Evolutionary conservation across 2,888 invertebrate species (phyloP), one percentile per base, ranked within the genome.

Genomic region (Eurois occulta): DNA sequence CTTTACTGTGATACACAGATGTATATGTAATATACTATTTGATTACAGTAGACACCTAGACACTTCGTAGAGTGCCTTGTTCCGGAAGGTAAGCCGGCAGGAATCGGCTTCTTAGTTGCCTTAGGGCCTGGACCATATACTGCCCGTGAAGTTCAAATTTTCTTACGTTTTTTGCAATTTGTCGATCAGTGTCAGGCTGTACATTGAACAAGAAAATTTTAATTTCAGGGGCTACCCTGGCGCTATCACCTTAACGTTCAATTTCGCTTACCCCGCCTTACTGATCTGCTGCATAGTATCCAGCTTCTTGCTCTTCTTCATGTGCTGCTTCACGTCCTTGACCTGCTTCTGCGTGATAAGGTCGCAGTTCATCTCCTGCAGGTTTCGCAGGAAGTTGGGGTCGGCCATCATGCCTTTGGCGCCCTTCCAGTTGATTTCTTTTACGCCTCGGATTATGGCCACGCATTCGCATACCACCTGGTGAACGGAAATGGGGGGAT

Each of bases 321-420:
- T 97, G 91, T 98, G 98, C 0, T 97, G 95, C 82, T 97, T 98
- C 16, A 98, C 98, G 1, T 97, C 97, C 86, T 97, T 97, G 24
- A 98, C 97, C 92, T 98, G 98, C 21, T 96, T 97, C 85, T 97
- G 97, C 0, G 98, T 98, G 80, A 98, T 97, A 8, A 97, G 97
- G 90, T 98, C 98, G 89, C 98, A 98, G 92, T 99, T 98, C 98
- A 99, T 98, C 93, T 99, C 98, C 94, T 98, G 98, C 55, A 99
- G 96, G 73, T 97, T 97, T 72, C 97, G 97, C 58, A 99, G 94
- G 94, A 99, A 99, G 93, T 97, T 98, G 0, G 98, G 98, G 91
- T 99, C 99, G 0, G 98, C 98, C 99, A 99, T 99, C 98, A 99
- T 98, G 3, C 97, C 98, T 94, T 98, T 99, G 0, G 99, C 99